Conservation (phyloP, 2,888 invertebrate genomes). For the Gibbula magus region DNA sequence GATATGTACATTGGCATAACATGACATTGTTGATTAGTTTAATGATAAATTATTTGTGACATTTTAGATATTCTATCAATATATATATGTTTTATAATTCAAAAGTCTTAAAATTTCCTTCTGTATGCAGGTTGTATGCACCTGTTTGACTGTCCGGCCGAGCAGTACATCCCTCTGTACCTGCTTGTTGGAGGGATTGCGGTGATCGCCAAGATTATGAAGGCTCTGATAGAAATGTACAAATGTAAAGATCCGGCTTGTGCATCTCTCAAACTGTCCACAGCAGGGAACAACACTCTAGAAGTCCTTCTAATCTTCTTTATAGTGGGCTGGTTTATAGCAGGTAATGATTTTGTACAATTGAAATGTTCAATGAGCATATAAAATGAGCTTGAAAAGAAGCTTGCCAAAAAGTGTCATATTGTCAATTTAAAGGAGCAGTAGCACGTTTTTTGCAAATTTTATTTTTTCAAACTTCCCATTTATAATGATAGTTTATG, state of each 20-base stretch:
- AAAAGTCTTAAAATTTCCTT: too few species aligned
- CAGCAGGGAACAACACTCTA: conserved; percentile 62
- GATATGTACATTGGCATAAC: too few species aligned
- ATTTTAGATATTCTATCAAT: too few species aligned
- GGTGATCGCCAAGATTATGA: conserved; percentile 80
- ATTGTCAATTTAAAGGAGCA: too few species aligned
- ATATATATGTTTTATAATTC: too few species aligned
- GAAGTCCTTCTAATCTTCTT: conserved; percentile 75
- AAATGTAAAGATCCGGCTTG: conserved; percentile 77
- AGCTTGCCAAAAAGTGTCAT: neutral
- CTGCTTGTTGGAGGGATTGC: conserved; percentile 82
- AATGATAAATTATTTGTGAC: too few species aligned
- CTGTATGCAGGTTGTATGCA: conserved; percentile 77
- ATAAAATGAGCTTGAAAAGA: too few species aligned
- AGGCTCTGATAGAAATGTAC: conserved; percentile 79
- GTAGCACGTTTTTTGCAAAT: too few species aligned
- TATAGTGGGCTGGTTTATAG: conserved; percentile 83
- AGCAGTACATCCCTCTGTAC: conserved; percentile 83
- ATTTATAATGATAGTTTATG: too few species aligned
- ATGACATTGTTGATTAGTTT: too few species aligned
- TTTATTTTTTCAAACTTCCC: too few species aligned
- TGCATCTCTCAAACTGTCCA: conserved; percentile 56
- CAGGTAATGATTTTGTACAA: conserved; percentile 77
- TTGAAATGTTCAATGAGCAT: too few species aligned
- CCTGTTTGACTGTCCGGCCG: conserved; percentile 81